phyloP scores from a whole-genome alignment of 2,113 vertebrate genomes.

The Sinosuthora webbiana region DNA sequence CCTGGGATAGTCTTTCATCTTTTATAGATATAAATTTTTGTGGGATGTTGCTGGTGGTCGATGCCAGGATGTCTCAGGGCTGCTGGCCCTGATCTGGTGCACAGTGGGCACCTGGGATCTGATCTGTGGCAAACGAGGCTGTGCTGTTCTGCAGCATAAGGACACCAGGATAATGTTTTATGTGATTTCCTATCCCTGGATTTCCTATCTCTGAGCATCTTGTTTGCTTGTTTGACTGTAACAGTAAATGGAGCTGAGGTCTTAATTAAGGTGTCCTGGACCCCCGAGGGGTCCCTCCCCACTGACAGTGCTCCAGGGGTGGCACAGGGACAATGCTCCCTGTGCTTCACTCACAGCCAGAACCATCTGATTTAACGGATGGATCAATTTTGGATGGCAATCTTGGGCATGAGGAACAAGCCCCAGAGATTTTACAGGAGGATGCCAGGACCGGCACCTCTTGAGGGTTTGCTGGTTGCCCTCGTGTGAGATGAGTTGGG shows the following conservation, averaged over 20 bases:
- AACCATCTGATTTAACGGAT: accelerated
- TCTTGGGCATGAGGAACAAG: background rate
- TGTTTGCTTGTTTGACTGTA: background rate
- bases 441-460: background rate
- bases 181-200: background rate
- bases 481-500: background rate
- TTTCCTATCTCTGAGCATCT: background rate
- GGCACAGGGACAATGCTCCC: background rate
- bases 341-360: background rate
- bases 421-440: background rate
- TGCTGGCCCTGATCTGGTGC: background rate
- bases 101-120: background rate
- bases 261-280: background rate
- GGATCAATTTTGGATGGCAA: background rate
- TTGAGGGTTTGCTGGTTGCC: background rate
- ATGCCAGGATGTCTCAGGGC: background rate
- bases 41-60: background rate
- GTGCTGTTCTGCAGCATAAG: background rate
- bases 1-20: background rate
- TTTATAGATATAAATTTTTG: background rate
- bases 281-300: background rate
- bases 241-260: background rate
- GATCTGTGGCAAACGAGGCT: background rate
- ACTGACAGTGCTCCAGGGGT: background rate
- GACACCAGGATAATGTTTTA: background rate